Base-by-base conservation (phyloP, 2,113 vertebrate species). In the Zingel zingel region DNA sequence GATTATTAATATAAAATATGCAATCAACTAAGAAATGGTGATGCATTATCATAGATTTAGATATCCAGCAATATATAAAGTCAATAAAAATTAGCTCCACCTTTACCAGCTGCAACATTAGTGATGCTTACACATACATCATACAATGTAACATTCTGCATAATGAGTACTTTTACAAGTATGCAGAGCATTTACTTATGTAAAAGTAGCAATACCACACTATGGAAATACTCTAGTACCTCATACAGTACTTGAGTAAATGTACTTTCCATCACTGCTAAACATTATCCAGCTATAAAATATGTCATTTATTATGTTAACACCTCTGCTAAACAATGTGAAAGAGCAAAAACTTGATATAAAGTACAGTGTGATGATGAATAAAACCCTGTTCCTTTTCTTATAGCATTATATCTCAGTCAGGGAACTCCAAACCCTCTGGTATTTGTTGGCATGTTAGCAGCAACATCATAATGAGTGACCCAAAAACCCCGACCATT, bases 401-500 rank as follows among this genome's bases (percentile, higher is more conserved):
- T 53, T 9, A 25, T 27, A 45, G 54, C 19, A 57, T 70, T 43
- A 43, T 21, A 74, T 67, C 54, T 59, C 56, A 53, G 23, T n/a
- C 54, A 81, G 78, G 59, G 77, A 83, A 50, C 43, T 63, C n/a
- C 23, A 63, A 72, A 51, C 48, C 70, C 59, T 82, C 25, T 73
- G 59, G 59, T 86, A 63, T 83, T 67, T 89, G 72, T 84, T 84
- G 56, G 88, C 95, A 94, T 96, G 95, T 96, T 94, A 85, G 95
- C 97, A 96, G 96, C 94, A 94, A 95, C 96, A 95, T 96, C 90
- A 96, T 95, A 96, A 80, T 86, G 86, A 96, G 95, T 96, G 91
- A 94, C 96, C 89, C 95, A 95, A 94, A 95, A 95, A 95, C 89
- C 77, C 6, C 16, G 97, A 96, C 95, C 94, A 94, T 50, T 93